phyloP scores from a whole-genome alignment of 1,140 invertebrate species.

The Lamellibrachia luymesi region DNA sequence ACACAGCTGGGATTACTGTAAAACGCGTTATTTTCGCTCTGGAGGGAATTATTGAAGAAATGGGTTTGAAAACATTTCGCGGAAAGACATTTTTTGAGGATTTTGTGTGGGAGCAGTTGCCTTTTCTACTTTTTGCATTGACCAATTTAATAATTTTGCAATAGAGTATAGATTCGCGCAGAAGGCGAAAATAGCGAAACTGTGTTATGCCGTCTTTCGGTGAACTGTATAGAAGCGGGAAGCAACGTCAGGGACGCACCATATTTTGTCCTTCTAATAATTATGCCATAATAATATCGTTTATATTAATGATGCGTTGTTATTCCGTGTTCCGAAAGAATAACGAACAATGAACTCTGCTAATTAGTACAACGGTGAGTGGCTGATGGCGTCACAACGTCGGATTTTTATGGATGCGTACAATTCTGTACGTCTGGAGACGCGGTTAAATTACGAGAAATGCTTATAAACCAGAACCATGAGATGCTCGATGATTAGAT shows the following conservation, averaged over 20 bases:
- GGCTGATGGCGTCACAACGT: not conserved
- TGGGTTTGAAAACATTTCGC: not conserved
- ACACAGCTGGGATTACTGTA: not conserved
- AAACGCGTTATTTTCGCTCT: too few relatives aligned
- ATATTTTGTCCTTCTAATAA: not conserved
- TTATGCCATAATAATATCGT: not conserved
- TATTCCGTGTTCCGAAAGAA: not conserved
- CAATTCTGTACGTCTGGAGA: not conserved
- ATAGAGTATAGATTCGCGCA: too few relatives aligned
- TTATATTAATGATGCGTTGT: not conserved
- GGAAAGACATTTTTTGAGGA: not conserved
- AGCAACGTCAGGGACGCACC: not conserved
- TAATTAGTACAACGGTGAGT: not conserved
- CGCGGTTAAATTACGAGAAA: not conserved
- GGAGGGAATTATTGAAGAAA: too few relatives aligned
- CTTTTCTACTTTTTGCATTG: too few relatives aligned
- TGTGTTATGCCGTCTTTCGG: not conserved
- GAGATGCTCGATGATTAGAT: not conserved
- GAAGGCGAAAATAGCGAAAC: not conserved
- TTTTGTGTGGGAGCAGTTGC: too few relatives aligned
- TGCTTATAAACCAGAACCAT: not conserved
- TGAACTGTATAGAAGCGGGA: not conserved
- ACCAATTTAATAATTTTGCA: too few relatives aligned
- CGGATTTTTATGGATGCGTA: not conserved
- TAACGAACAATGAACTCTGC: not conserved